phyloP scores from a whole-genome alignment of 1,140 invertebrate species.

The Heterodera schachtii region DNA sequence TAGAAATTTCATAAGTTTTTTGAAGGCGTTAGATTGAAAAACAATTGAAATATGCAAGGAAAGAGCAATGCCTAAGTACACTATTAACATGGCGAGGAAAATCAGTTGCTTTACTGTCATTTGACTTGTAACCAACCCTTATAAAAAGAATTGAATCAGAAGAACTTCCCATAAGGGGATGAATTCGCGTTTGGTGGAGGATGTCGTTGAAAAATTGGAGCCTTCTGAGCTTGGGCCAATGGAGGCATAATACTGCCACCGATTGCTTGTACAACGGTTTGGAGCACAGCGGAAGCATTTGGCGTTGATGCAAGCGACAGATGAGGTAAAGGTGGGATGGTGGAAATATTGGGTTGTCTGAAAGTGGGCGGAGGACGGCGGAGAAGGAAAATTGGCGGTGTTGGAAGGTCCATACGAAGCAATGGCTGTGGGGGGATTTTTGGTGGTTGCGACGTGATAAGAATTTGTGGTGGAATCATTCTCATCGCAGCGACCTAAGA shows the following conservation, averaged over 20 bases:
- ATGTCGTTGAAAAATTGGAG: not conserved
- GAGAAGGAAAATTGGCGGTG: not conserved
- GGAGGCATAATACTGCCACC: slow-evolving; percentile 1
- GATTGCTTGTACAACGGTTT: slow-evolving; percentile 31
- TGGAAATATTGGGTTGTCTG: not conserved
- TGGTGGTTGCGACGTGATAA: not conserved
- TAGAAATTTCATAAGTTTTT: too few species aligned
- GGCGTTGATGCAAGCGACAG: not conserved
- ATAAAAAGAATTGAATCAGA: not conserved
- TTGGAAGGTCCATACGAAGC: not conserved
- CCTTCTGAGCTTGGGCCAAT: not conserved
- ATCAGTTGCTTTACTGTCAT: not conserved
- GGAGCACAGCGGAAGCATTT: slow-evolving; percentile 5
- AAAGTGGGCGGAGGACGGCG: slow-evolving; percentile 16
- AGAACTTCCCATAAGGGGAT: slow-evolving; percentile 25
- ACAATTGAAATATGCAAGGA: not conserved
- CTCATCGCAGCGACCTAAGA: not conserved
- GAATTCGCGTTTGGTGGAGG: not conserved
- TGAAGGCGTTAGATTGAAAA: not conserved
- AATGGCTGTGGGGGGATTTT: slow-evolving; percentile 5
- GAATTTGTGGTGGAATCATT: not conserved
- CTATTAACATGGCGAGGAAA: not conserved
- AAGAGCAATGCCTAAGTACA: not conserved
- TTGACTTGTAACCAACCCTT: not conserved
- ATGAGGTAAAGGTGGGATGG: too few species aligned